phyloP scores from a whole-genome alignment of 2,113 vertebrate genomes.

The Sapayoa aenigma region DNA sequence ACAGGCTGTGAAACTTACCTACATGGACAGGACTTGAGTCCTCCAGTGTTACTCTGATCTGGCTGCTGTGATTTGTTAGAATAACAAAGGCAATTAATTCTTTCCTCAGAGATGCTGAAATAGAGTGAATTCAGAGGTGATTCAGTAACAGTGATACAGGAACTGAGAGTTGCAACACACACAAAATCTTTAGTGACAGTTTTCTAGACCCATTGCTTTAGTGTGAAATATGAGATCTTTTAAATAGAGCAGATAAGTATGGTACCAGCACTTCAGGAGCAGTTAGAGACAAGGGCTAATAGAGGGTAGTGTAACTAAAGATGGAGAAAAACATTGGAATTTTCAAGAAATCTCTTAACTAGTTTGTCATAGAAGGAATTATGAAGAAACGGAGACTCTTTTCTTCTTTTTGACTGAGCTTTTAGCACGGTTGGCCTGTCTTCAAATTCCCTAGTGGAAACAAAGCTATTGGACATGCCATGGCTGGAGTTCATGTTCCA shows the following conservation, averaged over 20 bases:
- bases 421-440: background rate
- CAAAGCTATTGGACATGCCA: background rate
- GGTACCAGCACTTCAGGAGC: background rate
- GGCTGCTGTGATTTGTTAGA: background rate
- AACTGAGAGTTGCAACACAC: background rate
- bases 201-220: background rate
- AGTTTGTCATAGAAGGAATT: background rate
- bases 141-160: background rate
- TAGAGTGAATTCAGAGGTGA: background rate
- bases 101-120: accelerated
- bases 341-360: background rate
- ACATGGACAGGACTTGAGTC: background rate
- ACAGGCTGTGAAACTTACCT: background rate
- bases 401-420: background rate
- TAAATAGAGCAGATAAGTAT: background rate
- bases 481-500: background rate
- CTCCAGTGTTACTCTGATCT: accelerated
- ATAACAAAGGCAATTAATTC: background rate
- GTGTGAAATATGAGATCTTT: background rate
- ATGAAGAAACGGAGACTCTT: background rate
- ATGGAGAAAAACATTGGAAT: background rate
- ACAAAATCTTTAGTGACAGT: background rate
- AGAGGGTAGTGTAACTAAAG: background rate
- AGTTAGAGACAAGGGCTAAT: background rate
- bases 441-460: background rate